phyloP scores from a whole-genome alignment of 2,888 invertebrate species.

The Synergus japonicus region DNA sequence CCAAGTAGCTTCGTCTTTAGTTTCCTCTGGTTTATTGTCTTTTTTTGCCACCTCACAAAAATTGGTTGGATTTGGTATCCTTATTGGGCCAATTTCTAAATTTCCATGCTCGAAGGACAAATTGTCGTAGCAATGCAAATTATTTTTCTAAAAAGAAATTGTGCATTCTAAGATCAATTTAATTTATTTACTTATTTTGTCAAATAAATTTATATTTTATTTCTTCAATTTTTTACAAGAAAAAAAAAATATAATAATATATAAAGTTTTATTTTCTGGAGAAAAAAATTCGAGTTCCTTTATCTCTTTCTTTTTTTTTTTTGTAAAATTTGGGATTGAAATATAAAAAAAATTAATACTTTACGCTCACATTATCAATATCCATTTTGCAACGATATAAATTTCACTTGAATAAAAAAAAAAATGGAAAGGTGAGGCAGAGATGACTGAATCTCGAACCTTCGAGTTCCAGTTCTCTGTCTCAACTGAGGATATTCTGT shows the following conservation, averaged over 20 bases:
- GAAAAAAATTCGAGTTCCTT: no score
- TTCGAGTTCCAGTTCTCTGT: conserved; percentile 1
- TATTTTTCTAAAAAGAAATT: conserved; percentile 2
- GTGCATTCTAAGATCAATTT: neutral
- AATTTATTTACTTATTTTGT: no score
- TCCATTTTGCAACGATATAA: neutral
- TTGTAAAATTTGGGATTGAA: neutral
- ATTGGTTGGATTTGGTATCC: neutral
- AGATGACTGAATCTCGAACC: neutral
- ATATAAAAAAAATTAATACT: neutral
- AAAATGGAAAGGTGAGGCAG: neutral
- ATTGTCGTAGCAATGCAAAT: neutral
- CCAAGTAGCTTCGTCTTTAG: conserved; percentile 77
- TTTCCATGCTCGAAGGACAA: neutral
- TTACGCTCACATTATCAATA: conserved; percentile 7
- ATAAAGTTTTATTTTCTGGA: neutral
- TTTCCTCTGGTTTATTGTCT: conserved; percentile 47
- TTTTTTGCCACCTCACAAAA: conserved; percentile 42
- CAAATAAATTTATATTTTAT: no score
- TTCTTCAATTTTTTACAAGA: no score
- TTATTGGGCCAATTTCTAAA: neutral
- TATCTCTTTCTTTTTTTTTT: no score
- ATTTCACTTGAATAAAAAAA: neutral
- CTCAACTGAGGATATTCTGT: conserved; percentile 1
- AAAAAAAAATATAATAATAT: no score